Percentiles rank a stretch among this genome's conserved stretches.
phyloP scores from a whole-genome alignment of 2,797 vertebrate genomes.

The Urocyon cinereoargenteus region DNA sequence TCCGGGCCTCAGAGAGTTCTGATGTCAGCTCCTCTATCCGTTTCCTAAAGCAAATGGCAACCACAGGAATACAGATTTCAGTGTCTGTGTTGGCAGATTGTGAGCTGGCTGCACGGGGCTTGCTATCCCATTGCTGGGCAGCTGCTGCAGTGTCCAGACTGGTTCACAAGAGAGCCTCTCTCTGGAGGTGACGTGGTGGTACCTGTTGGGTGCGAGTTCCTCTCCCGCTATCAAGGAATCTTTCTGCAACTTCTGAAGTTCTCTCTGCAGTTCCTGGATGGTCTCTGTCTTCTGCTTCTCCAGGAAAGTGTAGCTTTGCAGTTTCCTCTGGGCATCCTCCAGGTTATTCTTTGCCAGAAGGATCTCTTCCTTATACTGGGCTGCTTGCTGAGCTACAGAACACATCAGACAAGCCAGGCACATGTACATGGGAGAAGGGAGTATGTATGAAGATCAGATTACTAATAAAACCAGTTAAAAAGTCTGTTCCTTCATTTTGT shows the following conservation, averaged over 20 bases:
- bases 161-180: not conserved
- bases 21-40: constrained; percentile 77
- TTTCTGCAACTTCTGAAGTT: constrained; percentile 78
- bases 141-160: not conserved
- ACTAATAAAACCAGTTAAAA: not conserved
- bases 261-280: constrained; percentile 72
- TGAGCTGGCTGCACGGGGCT: not conserved
- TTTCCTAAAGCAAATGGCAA: constrained; percentile 77
- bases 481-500: not conserved
- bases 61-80: not conserved
- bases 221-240: constrained; percentile 43
- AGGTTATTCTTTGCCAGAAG: constrained; percentile 68
- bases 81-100: not conserved
- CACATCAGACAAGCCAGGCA: not conserved
- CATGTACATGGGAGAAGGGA: not conserved
- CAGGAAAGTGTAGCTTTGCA: constrained; percentile 70
- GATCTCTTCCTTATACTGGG: constrained; percentile 84
- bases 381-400: constrained; percentile 81
- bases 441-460: not conserved
- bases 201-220: constrained; percentile 85
- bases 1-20: constrained; percentile 81
- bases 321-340: constrained; percentile 80
- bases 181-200: not conserved
- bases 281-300: constrained; percentile 76
- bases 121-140: not conserved